phyloP scores from a whole-genome alignment of 2,888 invertebrate species.

The Eupithecia subfuscata region DNA sequence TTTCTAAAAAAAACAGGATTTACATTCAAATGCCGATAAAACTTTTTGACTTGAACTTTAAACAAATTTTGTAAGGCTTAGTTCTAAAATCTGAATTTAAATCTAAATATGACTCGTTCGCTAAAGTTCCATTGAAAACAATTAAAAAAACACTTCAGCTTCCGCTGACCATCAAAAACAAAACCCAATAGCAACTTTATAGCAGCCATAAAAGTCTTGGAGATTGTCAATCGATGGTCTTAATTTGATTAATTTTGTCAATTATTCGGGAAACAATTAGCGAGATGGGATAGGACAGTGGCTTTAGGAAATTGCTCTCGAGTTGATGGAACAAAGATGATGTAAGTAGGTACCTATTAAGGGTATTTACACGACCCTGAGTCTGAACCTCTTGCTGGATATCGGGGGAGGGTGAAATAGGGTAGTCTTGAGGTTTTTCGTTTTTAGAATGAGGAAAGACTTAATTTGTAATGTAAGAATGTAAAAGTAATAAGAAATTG shows the following conservation, averaged over 20 bases:
- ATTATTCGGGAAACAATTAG: constrained; percentile 35
- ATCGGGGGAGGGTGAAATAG: not conserved
- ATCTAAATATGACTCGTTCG: too few relatives aligned
- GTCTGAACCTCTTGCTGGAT: not conserved
- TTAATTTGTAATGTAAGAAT: too few relatives aligned
- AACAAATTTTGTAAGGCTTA: too few relatives aligned
- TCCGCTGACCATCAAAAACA: not conserved
- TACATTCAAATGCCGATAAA: too few relatives aligned
- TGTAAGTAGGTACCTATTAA: constrained; percentile 7
- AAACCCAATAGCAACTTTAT: not conserved
- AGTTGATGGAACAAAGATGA: constrained; percentile 6
- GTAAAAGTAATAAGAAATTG: too few relatives aligned
- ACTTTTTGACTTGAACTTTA: too few relatives aligned
- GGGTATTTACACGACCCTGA: constrained; percentile 1
- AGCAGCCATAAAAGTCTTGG: constrained; percentile 4
- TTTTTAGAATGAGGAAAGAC: too few relatives aligned
- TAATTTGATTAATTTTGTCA: constrained; percentile 40
- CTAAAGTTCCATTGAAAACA: too few relatives aligned
- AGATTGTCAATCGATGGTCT: constrained; percentile 49
- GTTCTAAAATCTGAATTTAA: too few relatives aligned
- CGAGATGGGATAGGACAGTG: constrained; percentile 15
- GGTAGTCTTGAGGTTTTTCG: not conserved
- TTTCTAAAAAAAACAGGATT: too few relatives aligned
- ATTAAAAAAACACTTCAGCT: not conserved
- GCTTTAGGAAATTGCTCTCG: constrained; percentile 11